These are phyloP conservation scores for Novumbra hubbsi DNA, from an alignment of 2,797 vertebrate genomes.

Conservation along the genomic window DNA sequence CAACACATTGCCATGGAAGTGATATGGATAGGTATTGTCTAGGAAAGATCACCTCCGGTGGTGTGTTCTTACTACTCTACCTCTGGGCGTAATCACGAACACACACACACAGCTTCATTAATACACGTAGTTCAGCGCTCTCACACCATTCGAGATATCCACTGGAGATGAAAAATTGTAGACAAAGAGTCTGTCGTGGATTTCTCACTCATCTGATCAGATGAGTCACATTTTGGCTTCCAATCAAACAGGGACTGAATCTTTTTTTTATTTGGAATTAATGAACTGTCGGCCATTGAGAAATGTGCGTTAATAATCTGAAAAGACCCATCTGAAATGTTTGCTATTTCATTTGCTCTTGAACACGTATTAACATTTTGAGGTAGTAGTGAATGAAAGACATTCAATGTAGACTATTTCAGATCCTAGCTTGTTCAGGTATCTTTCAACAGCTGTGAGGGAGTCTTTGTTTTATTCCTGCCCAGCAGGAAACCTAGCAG, in stretches of 20 bases:
- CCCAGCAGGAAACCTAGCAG: slow-evolving; percentile 11
- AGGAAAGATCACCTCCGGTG: slow-evolving; percentile 45
- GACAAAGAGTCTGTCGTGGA: neutral
- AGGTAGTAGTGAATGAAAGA: neutral
- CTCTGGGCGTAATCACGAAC: slow-evolving; percentile 17
- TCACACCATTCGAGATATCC: neutral
- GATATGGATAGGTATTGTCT: slow-evolving; percentile 86
- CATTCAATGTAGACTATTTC: neutral
- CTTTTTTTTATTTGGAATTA: neutral
- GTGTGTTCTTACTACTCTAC: slow-evolving; percentile 28
- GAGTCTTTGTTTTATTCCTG: neutral
- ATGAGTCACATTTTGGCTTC: neutral
- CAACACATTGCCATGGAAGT: slow-evolving; percentile 81
- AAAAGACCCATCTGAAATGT: neutral
- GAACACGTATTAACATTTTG: neutral
- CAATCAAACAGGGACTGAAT: neutral
- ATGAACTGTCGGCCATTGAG: neutral
- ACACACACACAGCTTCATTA: slow-evolving; percentile 14
- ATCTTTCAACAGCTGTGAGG: neutral
- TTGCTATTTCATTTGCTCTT: neutral
- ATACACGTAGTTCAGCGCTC: neutral
- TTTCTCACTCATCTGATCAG: slow-evolving; percentile 5
- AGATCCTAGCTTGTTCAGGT: neutral
- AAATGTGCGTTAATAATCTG: neutral
- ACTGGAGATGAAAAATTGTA: slow-evolving; percentile 1